phyloP scores from a whole-genome alignment of 2,888 invertebrate genomes.

The Tupiocoris notatus region DNA sequence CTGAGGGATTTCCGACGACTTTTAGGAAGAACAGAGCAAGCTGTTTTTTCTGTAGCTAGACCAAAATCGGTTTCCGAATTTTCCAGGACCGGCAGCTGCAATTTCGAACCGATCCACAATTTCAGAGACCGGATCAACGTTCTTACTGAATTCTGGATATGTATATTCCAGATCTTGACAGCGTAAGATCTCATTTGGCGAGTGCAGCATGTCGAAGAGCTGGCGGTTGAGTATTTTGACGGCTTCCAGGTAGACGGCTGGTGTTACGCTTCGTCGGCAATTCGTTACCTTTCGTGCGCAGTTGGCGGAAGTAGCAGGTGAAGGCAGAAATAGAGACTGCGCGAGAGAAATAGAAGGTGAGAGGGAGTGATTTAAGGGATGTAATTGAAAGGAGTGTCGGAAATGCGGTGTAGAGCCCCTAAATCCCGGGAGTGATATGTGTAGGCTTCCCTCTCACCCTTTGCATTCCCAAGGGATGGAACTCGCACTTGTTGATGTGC shows the following conservation, averaged over 20 bases:
- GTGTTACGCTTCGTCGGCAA: background rate
- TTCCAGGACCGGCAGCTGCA: too few relatives aligned
- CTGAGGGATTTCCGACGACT: too few relatives aligned
- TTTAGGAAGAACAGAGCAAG: too few relatives aligned
- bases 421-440: constrained; percentile 28
- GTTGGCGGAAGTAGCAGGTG: background rate
- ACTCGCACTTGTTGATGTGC: background rate
- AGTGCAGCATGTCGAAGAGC: too few relatives aligned
- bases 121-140: too few relatives aligned
- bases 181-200: too few relatives aligned
- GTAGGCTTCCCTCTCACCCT: background rate
- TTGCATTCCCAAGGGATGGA: background rate
- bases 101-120: too few relatives aligned
- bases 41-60: too few relatives aligned
- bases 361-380: constrained; percentile 29
- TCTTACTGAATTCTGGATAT: too few relatives aligned
- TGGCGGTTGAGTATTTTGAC: background rate
- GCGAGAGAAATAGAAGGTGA: too few relatives aligned
- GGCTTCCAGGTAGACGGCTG: background rate
- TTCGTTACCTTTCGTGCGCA: background rate
- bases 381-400: constrained; percentile 34
- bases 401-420: constrained; percentile 26
- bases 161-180: too few relatives aligned
- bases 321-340: background rate
- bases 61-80: too few relatives aligned